Evolutionary conservation across 2,113 vertebrate species (phyloP).

Genomic region (Chascanopsetta lugubris): DNA sequence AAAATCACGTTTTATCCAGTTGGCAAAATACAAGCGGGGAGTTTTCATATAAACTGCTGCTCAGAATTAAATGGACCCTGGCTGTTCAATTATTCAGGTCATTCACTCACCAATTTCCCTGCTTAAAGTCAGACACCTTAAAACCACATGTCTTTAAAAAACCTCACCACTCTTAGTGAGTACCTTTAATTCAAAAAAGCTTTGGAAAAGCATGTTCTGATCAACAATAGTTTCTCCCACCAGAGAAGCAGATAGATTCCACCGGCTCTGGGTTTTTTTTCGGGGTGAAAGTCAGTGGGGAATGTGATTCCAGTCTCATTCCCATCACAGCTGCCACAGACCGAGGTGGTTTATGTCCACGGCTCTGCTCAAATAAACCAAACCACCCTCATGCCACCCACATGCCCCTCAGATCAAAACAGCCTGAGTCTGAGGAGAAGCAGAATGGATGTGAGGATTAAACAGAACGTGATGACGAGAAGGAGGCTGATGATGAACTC

Average conservation of each 20-base stretch:
- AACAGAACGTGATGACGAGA: slow-evolving; percentile 24
- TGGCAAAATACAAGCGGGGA: too few relatives aligned
- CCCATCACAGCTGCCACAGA: slow-evolving; percentile 35
- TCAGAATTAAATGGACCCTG: too few relatives aligned
- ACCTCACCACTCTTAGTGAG: too few relatives aligned
- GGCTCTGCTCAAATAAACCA: slow-evolving; percentile 61
- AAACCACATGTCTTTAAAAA: too few relatives aligned
- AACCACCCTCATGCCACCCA: slow-evolving; percentile 55
- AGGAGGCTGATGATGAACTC: slow-evolving; percentile 36
- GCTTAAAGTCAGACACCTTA: too few relatives aligned
- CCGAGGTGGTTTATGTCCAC: slow-evolving; percentile 38
- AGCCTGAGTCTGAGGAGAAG: slow-evolving; percentile 14
- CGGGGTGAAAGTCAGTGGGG: background rate
- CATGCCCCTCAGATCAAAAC: slow-evolving; percentile 34
- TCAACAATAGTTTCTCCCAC: background rate
- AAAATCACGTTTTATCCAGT: too few relatives aligned
- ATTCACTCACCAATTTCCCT: too few relatives aligned
- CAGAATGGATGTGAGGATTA: slow-evolving; percentile 47
- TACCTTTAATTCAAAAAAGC: too few relatives aligned
- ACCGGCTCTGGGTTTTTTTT: slow-evolving; percentile 9
- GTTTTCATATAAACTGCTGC: too few relatives aligned
- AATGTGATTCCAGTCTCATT: slow-evolving; percentile 20
- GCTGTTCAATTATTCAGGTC: too few relatives aligned
- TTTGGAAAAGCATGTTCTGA: background rate
- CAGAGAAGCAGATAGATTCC: background rate